Conservation (phyloP, 2,113 vertebrate genomes). For the Cinclus mexicanus region DNA sequence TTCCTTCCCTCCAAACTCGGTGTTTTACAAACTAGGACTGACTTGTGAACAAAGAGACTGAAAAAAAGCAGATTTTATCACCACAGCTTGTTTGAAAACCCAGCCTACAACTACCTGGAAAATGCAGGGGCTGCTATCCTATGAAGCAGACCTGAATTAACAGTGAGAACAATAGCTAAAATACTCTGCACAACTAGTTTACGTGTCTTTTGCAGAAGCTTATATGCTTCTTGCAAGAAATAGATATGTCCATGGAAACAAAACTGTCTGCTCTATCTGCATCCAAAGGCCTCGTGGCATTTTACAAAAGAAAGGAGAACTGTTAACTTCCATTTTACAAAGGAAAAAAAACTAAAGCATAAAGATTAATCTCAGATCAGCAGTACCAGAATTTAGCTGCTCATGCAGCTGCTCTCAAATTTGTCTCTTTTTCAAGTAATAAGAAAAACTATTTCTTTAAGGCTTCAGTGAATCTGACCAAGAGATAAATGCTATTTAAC, state of each 20-base stretch:
- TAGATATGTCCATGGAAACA: not conserved
- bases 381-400: not conserved
- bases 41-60: conserved; percentile 59
- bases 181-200: not conserved
- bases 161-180: not conserved
- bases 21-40: conserved; percentile 74
- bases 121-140: not conserved
- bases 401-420: not conserved
- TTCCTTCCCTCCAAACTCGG: not conserved
- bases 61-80: conserved; percentile 18
- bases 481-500: not conserved
- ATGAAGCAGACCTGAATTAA: not conserved
- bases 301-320: not conserved
- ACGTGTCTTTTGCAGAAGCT: not conserved
- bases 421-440: not conserved
- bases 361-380: not conserved
- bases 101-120: not conserved
- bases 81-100: not conserved
- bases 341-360: not conserved
- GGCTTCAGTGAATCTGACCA: not conserved
- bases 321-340: not conserved
- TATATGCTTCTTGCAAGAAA: not conserved
- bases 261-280: not conserved
- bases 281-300: not conserved
- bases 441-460: not conserved